phyloP scores from a whole-genome alignment of 2,888 invertebrate genomes.

The Eupithecia dodoneata region DNA sequence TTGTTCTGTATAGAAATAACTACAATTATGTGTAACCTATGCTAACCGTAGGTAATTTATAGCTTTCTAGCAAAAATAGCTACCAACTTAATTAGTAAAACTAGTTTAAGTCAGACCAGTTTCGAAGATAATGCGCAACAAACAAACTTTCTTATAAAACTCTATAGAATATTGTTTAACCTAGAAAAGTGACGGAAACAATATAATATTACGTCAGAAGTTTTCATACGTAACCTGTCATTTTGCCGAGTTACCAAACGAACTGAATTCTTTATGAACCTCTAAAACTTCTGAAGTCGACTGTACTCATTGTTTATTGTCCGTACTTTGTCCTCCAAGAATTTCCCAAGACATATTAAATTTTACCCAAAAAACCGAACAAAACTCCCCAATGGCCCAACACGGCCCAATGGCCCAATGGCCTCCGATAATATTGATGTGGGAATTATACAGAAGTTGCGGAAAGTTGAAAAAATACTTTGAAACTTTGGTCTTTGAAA shows the following conservation, averaged over 20 bases:
- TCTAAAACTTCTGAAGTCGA: background rate
- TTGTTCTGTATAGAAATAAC: background rate
- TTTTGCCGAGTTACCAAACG: background rate
- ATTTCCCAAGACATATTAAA: conserved; percentile 28
- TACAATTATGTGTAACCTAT: background rate
- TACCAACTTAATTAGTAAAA: too few relatives aligned
- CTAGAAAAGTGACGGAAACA: background rate
- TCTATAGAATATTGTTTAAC: background rate
- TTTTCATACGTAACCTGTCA: background rate
- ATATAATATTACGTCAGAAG: background rate
- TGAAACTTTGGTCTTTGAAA: conserved; percentile 37
- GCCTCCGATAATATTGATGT: conserved; percentile 35
- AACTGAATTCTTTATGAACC: background rate
- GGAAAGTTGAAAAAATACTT: conserved; percentile 15
- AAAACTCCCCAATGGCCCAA: conserved; percentile 29
- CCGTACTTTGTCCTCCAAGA: background rate
- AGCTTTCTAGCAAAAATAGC: too few relatives aligned
- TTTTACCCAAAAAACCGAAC: conserved; percentile 20
- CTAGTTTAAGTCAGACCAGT: too few relatives aligned
- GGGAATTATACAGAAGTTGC: conserved; percentile 40
- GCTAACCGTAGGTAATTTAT: background rate
- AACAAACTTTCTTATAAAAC: too few relatives aligned
- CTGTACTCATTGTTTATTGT: conserved; percentile 10
- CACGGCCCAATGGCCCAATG: conserved; percentile 21
- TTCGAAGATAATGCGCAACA: too few relatives aligned